phyloP scores from a whole-genome alignment of 2,888 invertebrate genomes.

The Melieria picta region DNA sequence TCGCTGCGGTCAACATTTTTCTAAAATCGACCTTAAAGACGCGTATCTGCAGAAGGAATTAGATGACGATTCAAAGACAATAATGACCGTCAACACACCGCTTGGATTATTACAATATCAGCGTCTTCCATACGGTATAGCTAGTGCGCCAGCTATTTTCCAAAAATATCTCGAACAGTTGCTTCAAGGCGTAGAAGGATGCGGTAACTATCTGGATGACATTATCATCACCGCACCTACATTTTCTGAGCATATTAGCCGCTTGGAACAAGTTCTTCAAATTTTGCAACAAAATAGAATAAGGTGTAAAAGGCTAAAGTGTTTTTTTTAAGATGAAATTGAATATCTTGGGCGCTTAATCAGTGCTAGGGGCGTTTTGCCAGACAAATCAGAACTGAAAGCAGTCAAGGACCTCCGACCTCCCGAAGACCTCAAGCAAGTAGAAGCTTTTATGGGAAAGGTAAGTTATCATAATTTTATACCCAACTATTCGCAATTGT shows the following conservation, averaged over 20 bases:
- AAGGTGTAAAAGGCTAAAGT: slow-evolving; percentile 39
- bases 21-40: slow-evolving; percentile 29
- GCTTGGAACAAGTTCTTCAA: slow-evolving; percentile 26
- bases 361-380: too few relatives aligned
- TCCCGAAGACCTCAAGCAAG: too few relatives aligned
- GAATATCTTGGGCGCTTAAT: too few relatives aligned
- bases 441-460: too few relatives aligned
- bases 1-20: too few relatives aligned
- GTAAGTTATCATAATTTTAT: too few relatives aligned
- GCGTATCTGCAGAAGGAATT: slow-evolving; percentile 37
- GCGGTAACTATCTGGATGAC: slow-evolving; percentile 51
- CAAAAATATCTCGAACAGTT: slow-evolving; percentile 41
- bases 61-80: slow-evolving; percentile 34
- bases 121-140: slow-evolving; percentile 36
- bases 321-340: neutral
- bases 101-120: slow-evolving; percentile 38
- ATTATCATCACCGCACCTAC: slow-evolving; percentile 47
- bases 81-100: slow-evolving; percentile 38
- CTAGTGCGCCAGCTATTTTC: slow-evolving; percentile 39
- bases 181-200: slow-evolving; percentile 29
- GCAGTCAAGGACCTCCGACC: too few relatives aligned
- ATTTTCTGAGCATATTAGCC: slow-evolving; percentile 38
- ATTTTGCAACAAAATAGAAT: slow-evolving; percentile 42
- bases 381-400: too few relatives aligned
- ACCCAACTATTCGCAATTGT: too few relatives aligned